Evolutionary conservation across 2,113 vertebrate genomes (phyloP).

Genomic region (Girardinichthys multiradiatus): DNA sequence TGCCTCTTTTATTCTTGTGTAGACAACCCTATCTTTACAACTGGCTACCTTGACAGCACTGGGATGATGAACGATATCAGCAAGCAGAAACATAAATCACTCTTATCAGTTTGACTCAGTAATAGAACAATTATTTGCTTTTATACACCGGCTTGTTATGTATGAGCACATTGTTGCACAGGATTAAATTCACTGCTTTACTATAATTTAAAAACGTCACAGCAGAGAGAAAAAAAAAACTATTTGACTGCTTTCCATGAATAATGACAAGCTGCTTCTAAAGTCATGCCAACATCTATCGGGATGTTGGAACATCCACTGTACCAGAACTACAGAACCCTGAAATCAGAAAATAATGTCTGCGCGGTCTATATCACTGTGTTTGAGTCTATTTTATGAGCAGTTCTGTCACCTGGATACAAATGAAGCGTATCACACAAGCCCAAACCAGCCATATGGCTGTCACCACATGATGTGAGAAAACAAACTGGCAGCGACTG

Average conservation of each 20-base stretch:
- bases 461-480: conserved; percentile 37
- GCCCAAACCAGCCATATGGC: conserved; percentile 45
- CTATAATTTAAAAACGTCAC: conserved; percentile 35
- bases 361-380: conserved; percentile 23
- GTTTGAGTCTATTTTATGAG: conserved; percentile 30
- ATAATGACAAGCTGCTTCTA: conserved; percentile 28
- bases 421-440: conserved; percentile 36
- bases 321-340: conserved; percentile 18
- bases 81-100: neutral
- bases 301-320: conserved; percentile 12
- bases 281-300: conserved; percentile 12
- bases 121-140: neutral
- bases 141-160: conserved; percentile 6
- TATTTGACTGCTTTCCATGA: conserved; percentile 26
- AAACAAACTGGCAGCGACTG: conserved; percentile 34
- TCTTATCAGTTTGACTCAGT: neutral
- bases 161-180: conserved; percentile 7
- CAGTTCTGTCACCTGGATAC: conserved; percentile 12
- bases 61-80: no score
- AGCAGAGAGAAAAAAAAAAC: conserved; percentile 1
- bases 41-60: no score
- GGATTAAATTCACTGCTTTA: conserved; percentile 16
- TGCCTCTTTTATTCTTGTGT: no score
- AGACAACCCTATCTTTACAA: no score
- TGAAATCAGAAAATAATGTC: conserved; percentile 1